Evolutionary conservation across 2,888 invertebrate species (phyloP), one percentile per base, ranked within the genome.

Genomic region (Drosophila maculinotata): DNA sequence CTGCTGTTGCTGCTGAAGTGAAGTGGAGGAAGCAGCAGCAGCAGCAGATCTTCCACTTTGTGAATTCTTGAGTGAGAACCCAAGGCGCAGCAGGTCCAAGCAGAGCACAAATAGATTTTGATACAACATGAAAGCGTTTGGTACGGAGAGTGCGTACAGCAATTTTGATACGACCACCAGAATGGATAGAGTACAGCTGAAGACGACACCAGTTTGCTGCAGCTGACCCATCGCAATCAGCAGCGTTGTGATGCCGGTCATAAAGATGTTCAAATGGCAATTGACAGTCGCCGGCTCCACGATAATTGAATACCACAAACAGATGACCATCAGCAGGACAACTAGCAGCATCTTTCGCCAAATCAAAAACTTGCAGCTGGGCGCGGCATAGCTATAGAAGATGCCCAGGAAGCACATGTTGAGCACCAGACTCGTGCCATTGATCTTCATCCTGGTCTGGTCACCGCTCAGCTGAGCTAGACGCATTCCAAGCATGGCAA

Each of bases 401-500:
- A 56, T 6, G 12, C 0, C 2, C 1, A 72, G n/a, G 0, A 10
- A 35, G 1, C 8, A 4, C 14, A 33, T 0, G 7, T 52, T 39
- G 2, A 73, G 0, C 8, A 35, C 0, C 3, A 71, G 23, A 28
- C 26, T 59, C 0, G 7, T 23, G 6, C 17, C 10, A 15, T 39
- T 30, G 5, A 48, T 25, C 2, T 2, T 23, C 26, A 44, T 1
- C 42, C 44, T 28, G 6, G 28, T n/a, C 8, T 7, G 23, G 6
- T 54, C 54, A 6, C 0, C 20, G 3, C 3, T 10, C 26, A 60
- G 7, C 1, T 54, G 35, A 1, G 41, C 60, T 10, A 67, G 5
- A 1, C 70, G 73, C 28, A 72, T 35, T 23, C 54, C 38, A 4
- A 72, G 49, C 17, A 38, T 7, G 1, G 41, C 12, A 0, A 47